Percentiles rank a stretch among this genome's conserved stretches.
Conservation (phyloP, 1,140 invertebrate species). For the Elysia chlorotica region DNA sequence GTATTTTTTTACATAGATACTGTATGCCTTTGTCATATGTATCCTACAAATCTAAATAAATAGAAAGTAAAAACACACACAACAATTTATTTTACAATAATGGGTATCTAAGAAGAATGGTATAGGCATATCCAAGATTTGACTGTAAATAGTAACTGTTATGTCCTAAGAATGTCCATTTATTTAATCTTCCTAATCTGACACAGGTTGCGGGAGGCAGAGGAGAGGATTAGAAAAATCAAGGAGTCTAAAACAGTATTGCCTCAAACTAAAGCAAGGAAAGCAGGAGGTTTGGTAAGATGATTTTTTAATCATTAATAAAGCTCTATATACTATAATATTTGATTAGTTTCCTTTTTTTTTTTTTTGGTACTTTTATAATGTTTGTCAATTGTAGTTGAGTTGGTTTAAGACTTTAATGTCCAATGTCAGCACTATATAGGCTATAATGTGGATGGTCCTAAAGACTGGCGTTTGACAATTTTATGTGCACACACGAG, state of each 20-base stretch:
- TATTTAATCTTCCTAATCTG: background rate
- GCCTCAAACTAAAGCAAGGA: conserved; percentile 16
- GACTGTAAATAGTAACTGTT: background rate
- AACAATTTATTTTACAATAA: background rate
- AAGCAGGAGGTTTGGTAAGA: conserved; percentile 20
- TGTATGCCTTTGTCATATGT: background rate
- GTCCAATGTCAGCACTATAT: too few species aligned
- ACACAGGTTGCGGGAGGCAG: conserved; percentile 13
- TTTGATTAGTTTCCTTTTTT: too few species aligned
- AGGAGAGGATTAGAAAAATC: conserved; percentile 8
- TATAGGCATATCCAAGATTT: background rate
- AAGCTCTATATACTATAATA: too few species aligned
- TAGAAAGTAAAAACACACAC: background rate
- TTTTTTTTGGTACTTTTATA: too few species aligned
- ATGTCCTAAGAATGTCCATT: background rate
- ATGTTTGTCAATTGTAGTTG: too few species aligned
- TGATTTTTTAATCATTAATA: too few species aligned
- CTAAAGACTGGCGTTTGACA: too few species aligned
- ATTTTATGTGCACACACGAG: too few species aligned
- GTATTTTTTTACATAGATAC: too few species aligned
- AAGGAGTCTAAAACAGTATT: conserved; percentile 9
- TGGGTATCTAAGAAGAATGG: background rate
- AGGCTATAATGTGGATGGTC: too few species aligned
- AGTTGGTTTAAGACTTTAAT: too few species aligned
- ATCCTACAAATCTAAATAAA: background rate